Evolutionary conservation across 2,797 vertebrate species (phyloP), one percentile per base, ranked within the genome.

Genomic region (Phoebastria nigripes): DNA sequence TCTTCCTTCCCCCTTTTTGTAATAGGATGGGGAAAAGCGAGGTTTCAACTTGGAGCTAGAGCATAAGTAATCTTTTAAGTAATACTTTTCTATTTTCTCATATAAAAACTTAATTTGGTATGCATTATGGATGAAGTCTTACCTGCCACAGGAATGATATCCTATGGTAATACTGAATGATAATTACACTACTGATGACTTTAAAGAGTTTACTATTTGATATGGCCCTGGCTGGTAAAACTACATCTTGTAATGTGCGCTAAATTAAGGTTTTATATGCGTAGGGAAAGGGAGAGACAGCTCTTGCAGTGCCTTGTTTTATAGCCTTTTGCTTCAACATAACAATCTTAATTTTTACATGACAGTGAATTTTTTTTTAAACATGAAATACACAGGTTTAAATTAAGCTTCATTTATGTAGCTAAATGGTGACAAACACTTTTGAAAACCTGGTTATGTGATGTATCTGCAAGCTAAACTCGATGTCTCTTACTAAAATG

Each of bases 41-140:
- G 25, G 11, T 72, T 94, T 86, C 54, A 65, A 39, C 31, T 62
- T 71, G 41, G 31, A 93, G 47, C 26, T 86, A 52, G 26, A 90
- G 42, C 58, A 19, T 61, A 63, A 88, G n/a, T 82, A 85, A 58
- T 82, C 22, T 89, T 76, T 49, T 20, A 80, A 89, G 54, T 88
- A 83, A 77, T 72, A 46, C 8, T 52, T 21, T 69, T 82, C 58
- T 81, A 1, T 93, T 95, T 88, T 91, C 37, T 88, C 49, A 39
- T 62, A 73, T 84, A 59, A 95, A 86, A 90, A 52, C 37, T 73
- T 92, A 73, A 85, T 93, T 96, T 83, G 62, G 4, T 93, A 63
- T 90, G 41, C 73, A 61, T 89, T 90, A 52, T 49, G 67, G 37
- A 77, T 90, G 55, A 93, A 83, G 47, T 81, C 71, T 59, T 86